phyloP scores from a whole-genome alignment of 2,888 invertebrate species.

The Orthonychiurus folsomi region DNA sequence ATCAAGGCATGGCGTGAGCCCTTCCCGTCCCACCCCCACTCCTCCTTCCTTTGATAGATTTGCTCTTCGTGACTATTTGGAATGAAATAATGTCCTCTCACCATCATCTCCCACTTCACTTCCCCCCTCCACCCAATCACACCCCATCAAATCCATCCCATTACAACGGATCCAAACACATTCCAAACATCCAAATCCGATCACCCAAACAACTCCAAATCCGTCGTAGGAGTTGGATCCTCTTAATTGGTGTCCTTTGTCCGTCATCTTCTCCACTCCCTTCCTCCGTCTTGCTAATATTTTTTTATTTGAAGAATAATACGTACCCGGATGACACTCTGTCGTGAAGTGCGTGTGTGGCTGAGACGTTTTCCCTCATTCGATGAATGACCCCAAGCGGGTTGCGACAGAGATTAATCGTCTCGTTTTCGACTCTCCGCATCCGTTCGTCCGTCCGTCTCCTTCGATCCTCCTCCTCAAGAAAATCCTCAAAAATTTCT shows the following conservation, averaged over 20 bases:
- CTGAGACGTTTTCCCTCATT: neutral
- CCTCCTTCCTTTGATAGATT: slow-evolving; percentile 17
- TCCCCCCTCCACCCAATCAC: neutral
- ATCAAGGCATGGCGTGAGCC: slow-evolving; percentile 6
- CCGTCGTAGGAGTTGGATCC: too few relatives aligned
- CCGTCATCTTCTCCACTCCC: neutral
- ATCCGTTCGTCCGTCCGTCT: too few relatives aligned
- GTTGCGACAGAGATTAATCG: slow-evolving; percentile 8
- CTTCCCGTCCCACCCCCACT: neutral
- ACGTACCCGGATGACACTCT: neutral
- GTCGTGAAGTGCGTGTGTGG: neutral
- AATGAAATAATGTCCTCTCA: slow-evolving; percentile 23
- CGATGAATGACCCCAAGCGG: slow-evolving; percentile 5
- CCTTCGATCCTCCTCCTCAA: neutral
- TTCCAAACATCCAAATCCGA: too few relatives aligned
- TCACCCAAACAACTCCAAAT: too few relatives aligned
- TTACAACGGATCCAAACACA: neutral
- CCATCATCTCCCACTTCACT: slow-evolving; percentile 15
- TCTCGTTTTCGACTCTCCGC: neutral
- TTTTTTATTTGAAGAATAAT: neutral
- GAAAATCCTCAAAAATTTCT: neutral
- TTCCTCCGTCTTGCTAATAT: neutral
- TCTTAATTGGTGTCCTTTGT: neutral
- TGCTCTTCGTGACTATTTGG: slow-evolving; percentile 23
- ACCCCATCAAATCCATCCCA: neutral